Evolutionary conservation across 2,113 vertebrate genomes (phyloP).

Genomic region (Festucalex cinctus): DNA sequence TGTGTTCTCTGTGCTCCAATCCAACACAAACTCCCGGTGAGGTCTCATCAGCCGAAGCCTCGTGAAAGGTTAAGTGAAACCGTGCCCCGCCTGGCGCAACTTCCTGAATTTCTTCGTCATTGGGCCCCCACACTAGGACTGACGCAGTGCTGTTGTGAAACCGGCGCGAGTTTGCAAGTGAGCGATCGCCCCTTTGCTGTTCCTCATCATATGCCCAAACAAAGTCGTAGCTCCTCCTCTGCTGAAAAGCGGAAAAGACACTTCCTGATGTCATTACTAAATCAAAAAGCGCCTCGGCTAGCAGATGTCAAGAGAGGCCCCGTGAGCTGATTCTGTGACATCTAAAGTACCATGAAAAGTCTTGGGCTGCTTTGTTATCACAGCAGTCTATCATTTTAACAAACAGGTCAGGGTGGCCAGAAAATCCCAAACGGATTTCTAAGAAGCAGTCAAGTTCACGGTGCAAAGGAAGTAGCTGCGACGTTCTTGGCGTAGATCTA

Average conservation of each 20-base stretch:
- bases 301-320: conserved; percentile 66
- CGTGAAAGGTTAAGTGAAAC: conserved; percentile 67
- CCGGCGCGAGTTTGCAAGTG: conserved; percentile 54
- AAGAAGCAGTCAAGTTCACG: background rate
- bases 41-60: conserved; percentile 57
- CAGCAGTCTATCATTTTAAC: background rate
- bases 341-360: conserved; percentile 17
- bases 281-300: conserved; percentile 64
- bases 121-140: conserved; percentile 61
- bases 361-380: background rate
- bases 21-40: conserved; percentile 64
- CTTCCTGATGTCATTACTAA: conserved; percentile 71
- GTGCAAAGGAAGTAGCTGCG: too few species aligned
- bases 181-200: conserved; percentile 61
- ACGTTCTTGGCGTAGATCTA: too few species aligned
- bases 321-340: conserved; percentile 47
- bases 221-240: conserved; percentile 52
- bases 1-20: conserved; percentile 40
- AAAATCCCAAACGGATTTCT: background rate
- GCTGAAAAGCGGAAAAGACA: conserved; percentile 50
- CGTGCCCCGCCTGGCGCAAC: conserved; percentile 56
- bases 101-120: conserved; percentile 68
- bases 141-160: conserved; percentile 50
- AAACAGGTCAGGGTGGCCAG: background rate
- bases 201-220: conserved; percentile 59